Conservation (phyloP, 2,888 invertebrate genomes). For the Tethea ocularis region DNA sequence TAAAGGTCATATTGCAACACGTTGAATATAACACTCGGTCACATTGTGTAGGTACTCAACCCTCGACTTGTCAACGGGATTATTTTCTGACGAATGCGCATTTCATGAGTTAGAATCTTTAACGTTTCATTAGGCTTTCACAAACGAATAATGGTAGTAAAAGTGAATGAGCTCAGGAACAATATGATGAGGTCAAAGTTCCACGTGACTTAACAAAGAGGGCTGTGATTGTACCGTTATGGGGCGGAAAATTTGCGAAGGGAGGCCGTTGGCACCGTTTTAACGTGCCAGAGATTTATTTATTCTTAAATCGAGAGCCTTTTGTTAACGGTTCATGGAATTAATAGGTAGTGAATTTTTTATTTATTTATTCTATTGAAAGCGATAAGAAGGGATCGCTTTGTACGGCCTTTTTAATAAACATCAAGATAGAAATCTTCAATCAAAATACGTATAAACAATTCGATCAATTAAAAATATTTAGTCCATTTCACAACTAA, state of each 20-base stretch:
- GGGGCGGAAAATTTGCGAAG: slow-evolving; percentile 46
- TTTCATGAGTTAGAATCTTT: slow-evolving; percentile 18
- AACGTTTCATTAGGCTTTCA: slow-evolving; percentile 27
- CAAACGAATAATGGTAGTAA: slow-evolving; percentile 35
- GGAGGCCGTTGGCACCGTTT: slow-evolving; percentile 26
- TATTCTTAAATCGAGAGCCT: slow-evolving; percentile 13
- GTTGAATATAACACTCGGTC: background rate
- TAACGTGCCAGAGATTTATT: slow-evolving; percentile 32
- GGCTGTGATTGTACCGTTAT: slow-evolving; percentile 40
- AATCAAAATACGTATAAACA: too few species aligned
- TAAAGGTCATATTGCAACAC: background rate
- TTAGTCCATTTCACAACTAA: too few species aligned
- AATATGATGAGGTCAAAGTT: slow-evolving; percentile 45
- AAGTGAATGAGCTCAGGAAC: slow-evolving; percentile 40
- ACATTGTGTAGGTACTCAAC: slow-evolving; percentile 1
- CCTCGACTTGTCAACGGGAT: background rate
- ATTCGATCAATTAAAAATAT: too few species aligned
- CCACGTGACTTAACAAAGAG: slow-evolving; percentile 34
- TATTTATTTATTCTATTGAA: background rate
- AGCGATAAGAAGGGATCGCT: background rate
- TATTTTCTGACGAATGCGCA: slow-evolving; percentile 12
- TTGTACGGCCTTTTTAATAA: too few species aligned
- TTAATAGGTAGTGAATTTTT: background rate
- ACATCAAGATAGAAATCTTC: too few species aligned
- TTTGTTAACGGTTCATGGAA: background rate